Percentiles rank a stretch among this genome's conserved stretches.
Evolutionary conservation across 2,888 invertebrate species (phyloP).

Genomic region (Meloe dianella): DNA sequence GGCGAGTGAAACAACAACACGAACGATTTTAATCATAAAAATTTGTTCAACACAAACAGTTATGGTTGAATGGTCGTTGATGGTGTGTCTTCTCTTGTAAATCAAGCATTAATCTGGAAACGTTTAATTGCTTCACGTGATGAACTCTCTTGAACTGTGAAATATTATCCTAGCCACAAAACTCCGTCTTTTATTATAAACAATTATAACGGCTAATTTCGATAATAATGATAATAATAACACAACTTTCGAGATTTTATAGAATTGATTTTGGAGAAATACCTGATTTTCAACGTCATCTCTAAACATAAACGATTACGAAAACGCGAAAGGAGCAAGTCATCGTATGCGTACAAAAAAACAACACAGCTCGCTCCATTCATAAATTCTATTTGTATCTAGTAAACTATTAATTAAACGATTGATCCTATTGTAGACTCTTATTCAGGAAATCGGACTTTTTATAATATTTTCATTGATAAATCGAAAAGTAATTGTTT

Average conservation of each 20-base stretch:
- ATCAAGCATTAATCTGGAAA: conserved; percentile 21
- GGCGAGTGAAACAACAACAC: background rate
- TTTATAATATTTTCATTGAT: background rate
- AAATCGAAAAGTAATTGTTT: background rate
- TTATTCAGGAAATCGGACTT: background rate
- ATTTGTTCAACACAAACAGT: conserved; percentile 6
- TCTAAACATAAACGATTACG: background rate
- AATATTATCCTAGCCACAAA: background rate
- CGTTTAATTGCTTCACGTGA: conserved; percentile 41
- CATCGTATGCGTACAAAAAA: background rate
- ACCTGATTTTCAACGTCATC: background rate
- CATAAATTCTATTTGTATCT: conserved; percentile 1
- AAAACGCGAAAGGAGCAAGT: conserved; percentile 4
- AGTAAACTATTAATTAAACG: background rate
- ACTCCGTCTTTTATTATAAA: background rate
- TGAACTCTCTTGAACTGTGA: conserved; percentile 1
- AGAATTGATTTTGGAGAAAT: background rate
- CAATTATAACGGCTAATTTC: background rate
- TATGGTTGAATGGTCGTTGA: background rate
- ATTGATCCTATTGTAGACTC: background rate
- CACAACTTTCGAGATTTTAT: background rate
- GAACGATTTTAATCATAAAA: conserved; percentile 3
- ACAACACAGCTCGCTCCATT: background rate
- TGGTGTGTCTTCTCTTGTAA: conserved; percentile 11
- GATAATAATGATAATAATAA: background rate